Conservation (phyloP, 2,113 vertebrate genomes). For the Cynopterus brachyotis region DNA sequence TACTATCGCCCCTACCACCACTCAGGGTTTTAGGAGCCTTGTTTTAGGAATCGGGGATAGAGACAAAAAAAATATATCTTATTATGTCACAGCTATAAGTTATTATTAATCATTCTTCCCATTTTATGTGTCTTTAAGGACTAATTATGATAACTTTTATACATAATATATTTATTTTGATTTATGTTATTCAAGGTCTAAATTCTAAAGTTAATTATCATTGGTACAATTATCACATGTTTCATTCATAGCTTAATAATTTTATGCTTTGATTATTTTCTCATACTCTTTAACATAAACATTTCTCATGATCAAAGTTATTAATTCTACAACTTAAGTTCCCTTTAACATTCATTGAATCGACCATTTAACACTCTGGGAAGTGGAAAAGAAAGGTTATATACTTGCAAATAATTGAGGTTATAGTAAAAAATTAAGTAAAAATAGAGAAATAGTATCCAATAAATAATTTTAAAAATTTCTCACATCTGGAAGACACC, state of each 20-base stretch:
- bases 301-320: not conserved
- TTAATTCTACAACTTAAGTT: not conserved
- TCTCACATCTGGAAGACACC: not conserved
- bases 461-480: not conserved
- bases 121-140: not conserved
- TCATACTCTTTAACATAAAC: slow-evolving; percentile 9
- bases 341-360: not conserved
- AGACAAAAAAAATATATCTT: not conserved
- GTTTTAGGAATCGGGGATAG: not conserved
- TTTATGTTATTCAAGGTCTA: not conserved
- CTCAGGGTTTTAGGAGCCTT: not conserved
- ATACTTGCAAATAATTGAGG: not conserved
- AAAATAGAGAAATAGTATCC: not conserved
- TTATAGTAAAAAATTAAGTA: not conserved
- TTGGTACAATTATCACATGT: not conserved
- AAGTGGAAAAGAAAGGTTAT: not conserved
- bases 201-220: slow-evolving; percentile 8
- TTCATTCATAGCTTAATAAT: not conserved
- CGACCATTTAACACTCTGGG: not conserved
- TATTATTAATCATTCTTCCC: not conserved
- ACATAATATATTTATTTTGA: not conserved
- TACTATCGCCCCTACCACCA: not conserved
- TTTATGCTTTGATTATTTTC: not conserved
- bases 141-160: not conserved
- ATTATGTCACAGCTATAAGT: not conserved